A percentile compares a stretch with the other conserved stretches of the same genome.
These are phyloP conservation scores for Brachyhypopomus gauderio DNA, from an alignment of 2,113 vertebrate species.

Conservation along the genomic window DNA sequence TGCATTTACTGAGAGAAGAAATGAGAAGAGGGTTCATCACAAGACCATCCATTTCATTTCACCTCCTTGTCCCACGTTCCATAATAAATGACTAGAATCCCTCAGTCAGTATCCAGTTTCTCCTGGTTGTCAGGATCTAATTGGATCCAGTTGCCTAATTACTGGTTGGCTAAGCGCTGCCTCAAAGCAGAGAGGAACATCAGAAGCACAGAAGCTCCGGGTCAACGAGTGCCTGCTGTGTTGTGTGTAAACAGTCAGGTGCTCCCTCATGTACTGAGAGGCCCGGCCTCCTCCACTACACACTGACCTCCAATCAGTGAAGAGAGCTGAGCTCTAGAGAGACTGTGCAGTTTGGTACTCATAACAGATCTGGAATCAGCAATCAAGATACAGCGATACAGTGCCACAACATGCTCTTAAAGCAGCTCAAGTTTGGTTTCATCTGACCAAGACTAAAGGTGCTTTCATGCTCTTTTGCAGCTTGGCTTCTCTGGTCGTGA, in stretches of 20 bases:
- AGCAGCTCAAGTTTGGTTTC: neutral
- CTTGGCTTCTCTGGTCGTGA: too few species aligned
- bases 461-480: too few species aligned
- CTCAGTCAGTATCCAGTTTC: conserved; percentile 4
- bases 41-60: neutral
- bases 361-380: neutral
- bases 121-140: neutral
- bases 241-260: neutral
- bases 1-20: neutral
- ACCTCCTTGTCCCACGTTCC: neutral
- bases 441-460: neutral
- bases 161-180: conserved; percentile 6
- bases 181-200: neutral
- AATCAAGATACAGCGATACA: neutral
- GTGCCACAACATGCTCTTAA: neutral
- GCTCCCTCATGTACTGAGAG: neutral
- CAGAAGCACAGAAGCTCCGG: neutral
- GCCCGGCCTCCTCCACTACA: neutral
- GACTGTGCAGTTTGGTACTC: neutral
- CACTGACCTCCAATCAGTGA: neutral
- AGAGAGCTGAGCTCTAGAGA: neutral
- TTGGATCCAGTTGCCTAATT: neutral
- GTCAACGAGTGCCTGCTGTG: neutral
- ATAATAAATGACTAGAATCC: neutral
- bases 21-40: neutral